Evolutionary conservation across 2,113 vertebrate species (phyloP), one percentile per base, ranked within the genome.

Genomic region (Myiozetetes cayanensis): DNA sequence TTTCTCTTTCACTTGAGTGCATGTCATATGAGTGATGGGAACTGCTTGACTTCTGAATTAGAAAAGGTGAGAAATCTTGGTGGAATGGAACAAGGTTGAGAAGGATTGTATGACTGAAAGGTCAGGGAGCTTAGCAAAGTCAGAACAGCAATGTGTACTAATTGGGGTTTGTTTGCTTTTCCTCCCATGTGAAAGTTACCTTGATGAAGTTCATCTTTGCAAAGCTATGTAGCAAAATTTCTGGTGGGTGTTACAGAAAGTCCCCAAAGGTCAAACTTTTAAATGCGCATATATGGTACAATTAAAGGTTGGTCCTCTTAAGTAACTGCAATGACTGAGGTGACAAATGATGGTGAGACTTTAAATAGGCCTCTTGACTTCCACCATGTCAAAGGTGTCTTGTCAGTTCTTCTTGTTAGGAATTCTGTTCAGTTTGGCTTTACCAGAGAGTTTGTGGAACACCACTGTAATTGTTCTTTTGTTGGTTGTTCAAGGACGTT

Each of bases 271-370:
- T 86, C 41, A 58, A 30, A 24, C 8, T 41, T 80, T 46, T 80
- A 55, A 78, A 55, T 74, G 19, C 13, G 37, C 1, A 0, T 35
- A 2, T 47, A 14, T 83, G 23, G 24, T 86, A 8, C 0, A 1
- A 21, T 91, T 84, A 35, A 58, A 58, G 28, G 4, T 46, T 89
- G 8, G 9, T 86, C 31, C 4, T 46, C n/a, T 65, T 31, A 80
- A 70, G n/a, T 46, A 71, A 30, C 9, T 35, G 50, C 58, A 21
- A 19, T 62, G 15, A 27, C 33, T 37, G 41, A 66, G 46, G 41
- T 46, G n/a, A 43, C 39, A 33, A 39, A 33, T 72, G 43, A n/a
- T 11, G 49, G 1, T 65, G 19, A 72, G 49, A 37, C 16, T 76
- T 93, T 17, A 61, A 47, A 56, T 16, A 35, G 30, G 8, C 33